These are phyloP conservation scores for Drosophila nigrodunni DNA, from an alignment of 1,140 invertebrate genomes.

Conservation along the genomic window DNA sequence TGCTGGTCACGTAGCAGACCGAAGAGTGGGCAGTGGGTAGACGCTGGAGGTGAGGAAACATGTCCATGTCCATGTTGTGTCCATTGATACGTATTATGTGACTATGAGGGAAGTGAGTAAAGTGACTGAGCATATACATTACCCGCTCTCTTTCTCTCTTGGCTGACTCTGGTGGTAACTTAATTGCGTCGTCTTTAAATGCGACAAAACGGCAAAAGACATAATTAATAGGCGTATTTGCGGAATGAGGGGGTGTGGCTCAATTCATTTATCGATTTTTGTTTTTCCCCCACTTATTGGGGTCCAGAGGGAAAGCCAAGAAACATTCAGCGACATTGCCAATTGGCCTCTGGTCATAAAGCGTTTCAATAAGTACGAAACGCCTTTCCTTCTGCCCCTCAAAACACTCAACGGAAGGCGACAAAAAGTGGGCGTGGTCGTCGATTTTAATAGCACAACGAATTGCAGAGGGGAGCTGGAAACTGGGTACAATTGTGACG, in stretches of 20 bases:
- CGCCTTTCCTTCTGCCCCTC: slow-evolving; percentile 30
- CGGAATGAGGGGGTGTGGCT: neutral
- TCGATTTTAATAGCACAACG: slow-evolving; percentile 9
- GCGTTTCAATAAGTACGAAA: slow-evolving; percentile 64
- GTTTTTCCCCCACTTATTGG: neutral
- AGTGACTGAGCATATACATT: slow-evolving; percentile 38
- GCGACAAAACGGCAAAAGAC: slow-evolving; percentile 82
- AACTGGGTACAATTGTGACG: slow-evolving; percentile 26
- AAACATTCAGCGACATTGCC: slow-evolving; percentile 28
- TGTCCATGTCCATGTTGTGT: slow-evolving; percentile 45
- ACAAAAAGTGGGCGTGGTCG: neutral
- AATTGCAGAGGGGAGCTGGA: neutral
- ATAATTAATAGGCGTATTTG: slow-evolving; percentile 72
- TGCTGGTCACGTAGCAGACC: slow-evolving; percentile 70
- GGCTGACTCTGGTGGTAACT: slow-evolving; percentile 45
- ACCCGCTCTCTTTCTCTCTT: neutral
- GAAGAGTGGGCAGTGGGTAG: slow-evolving; percentile 15
- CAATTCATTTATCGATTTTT: slow-evolving; percentile 69
- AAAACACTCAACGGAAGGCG: slow-evolving; percentile 54
- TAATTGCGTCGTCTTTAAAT: slow-evolving; percentile 79
- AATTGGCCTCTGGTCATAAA: slow-evolving; percentile 79
- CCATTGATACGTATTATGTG: slow-evolving; percentile 82
- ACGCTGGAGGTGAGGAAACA: neutral
- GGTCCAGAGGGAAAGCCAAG: slow-evolving; percentile 20
- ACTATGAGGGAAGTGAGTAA: slow-evolving; percentile 51